Percentiles rank a stretch among this genome's conserved stretches.
phyloP scores from a whole-genome alignment of 2,888 invertebrate species.

The Drosophila percnosoma region DNA sequence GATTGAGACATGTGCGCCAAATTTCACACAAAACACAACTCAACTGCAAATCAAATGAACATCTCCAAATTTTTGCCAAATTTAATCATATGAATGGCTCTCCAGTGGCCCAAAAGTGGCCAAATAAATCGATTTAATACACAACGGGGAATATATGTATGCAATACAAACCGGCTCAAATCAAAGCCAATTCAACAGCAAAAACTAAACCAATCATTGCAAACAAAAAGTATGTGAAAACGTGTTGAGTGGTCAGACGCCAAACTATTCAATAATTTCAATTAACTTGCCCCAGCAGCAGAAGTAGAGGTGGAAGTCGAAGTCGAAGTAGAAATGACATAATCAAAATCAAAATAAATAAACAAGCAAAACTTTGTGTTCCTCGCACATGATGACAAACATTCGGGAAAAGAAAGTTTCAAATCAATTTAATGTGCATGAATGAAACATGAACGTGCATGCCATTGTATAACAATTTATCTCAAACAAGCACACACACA shows the following conservation, averaged over 20 bases:
- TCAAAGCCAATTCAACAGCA: slow-evolving; percentile 32
- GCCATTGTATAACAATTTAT: slow-evolving; percentile 70
- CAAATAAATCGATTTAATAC: slow-evolving; percentile 42
- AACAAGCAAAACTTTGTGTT: slow-evolving; percentile 53
- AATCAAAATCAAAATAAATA: slow-evolving; percentile 44
- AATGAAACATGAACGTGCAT: slow-evolving; percentile 76
- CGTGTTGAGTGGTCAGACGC: slow-evolving; percentile 20
- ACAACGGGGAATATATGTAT: slow-evolving; percentile 44
- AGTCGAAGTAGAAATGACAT: neutral
- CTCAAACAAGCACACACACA: slow-evolving; percentile 34
- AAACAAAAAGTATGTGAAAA: slow-evolving; percentile 26
- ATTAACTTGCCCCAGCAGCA: slow-evolving; percentile 59
- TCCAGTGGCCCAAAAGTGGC: slow-evolving; percentile 43
- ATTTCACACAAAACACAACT: slow-evolving; percentile 41
- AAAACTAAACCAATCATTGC: slow-evolving; percentile 68
- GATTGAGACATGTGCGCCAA: slow-evolving; percentile 21
- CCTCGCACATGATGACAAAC: slow-evolving; percentile 44
- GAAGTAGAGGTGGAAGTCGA: neutral
- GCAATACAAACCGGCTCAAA: slow-evolving; percentile 14
- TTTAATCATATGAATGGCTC: slow-evolving; percentile 60
- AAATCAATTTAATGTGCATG: slow-evolving; percentile 77
- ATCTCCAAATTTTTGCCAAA: slow-evolving; percentile 43
- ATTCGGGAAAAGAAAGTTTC: slow-evolving; percentile 58
- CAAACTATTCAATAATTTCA: slow-evolving; percentile 76
- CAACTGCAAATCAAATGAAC: neutral